Conservation (phyloP, 1,140 invertebrate species). For the Dolichoris vasculosae region DNA sequence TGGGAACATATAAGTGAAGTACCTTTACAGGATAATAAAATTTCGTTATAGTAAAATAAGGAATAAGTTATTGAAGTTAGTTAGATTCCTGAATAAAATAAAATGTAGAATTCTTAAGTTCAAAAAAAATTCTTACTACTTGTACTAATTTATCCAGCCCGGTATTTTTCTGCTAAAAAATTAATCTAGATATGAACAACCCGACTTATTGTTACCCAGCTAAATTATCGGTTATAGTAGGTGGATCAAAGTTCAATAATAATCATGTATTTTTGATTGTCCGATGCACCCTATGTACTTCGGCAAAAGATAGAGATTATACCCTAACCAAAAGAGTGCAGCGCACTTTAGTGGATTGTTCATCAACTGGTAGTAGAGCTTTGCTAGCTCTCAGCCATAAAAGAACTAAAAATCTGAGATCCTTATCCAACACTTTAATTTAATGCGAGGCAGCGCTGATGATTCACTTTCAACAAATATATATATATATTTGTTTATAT, state of each 20-base stretch:
- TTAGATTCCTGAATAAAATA: not conserved
- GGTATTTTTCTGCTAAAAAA: not conserved
- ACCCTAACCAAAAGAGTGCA: constrained; percentile 43
- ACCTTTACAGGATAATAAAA: too few species aligned
- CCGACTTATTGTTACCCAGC: constrained; percentile 5
- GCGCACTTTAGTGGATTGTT: constrained; percentile 11
- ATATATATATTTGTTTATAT: too few species aligned
- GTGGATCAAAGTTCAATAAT: constrained; percentile 48
- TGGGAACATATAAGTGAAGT: too few species aligned
- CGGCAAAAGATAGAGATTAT: not conserved
- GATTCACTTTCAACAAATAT: constrained; percentile 50
- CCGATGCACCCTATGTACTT: constrained; percentile 46
- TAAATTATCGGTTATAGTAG: not conserved
- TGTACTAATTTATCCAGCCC: not conserved
- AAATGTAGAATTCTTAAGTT: not conserved
- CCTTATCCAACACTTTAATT: constrained; percentile 41
- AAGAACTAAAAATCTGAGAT: constrained; percentile 36
- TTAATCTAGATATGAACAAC: not conserved
- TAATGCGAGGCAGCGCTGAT: constrained; percentile 37
- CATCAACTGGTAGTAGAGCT: not conserved
- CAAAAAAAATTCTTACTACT: too few species aligned
- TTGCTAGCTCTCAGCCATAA: not conserved
- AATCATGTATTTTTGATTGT: constrained; percentile 51
- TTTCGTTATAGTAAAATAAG: too few species aligned
- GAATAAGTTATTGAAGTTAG: too few species aligned